A percentile compares a stretch with the other conserved stretches of the same genome.
phyloP scores from a whole-genome alignment of 2,888 invertebrate genomes.

The Eupeodes luniger region DNA sequence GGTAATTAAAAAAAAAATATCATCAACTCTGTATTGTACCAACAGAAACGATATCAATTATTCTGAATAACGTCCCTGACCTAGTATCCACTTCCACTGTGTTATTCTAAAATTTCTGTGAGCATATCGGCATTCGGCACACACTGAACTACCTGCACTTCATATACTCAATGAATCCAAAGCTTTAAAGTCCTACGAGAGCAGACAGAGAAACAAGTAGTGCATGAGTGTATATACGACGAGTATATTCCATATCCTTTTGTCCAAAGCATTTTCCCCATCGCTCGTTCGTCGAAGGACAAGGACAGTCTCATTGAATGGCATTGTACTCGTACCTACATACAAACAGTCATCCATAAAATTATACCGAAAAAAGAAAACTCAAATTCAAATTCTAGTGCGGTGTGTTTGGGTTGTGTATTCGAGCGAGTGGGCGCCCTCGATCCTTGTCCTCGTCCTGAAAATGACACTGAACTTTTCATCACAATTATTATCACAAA shows the following conservation, averaged over 20 bases:
- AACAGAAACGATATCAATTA: not conserved
- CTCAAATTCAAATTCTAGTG: constrained; percentile 18
- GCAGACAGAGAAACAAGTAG: constrained; percentile 9
- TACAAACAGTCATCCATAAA: constrained; percentile 39
- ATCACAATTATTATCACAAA: constrained; percentile 39
- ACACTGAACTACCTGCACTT: no score
- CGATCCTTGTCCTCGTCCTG: constrained; percentile 71
- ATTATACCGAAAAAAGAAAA: not conserved
- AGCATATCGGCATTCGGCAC: constrained; percentile 1
- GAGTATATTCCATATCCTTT: constrained; percentile 24
- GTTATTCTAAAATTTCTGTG: not conserved
- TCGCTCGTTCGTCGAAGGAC: constrained; percentile 52
- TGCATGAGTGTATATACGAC: not conserved
- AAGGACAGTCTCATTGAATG: constrained; percentile 63
- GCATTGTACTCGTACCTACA: constrained; percentile 64
- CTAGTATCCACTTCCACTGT: no score
- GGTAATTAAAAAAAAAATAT: no score
- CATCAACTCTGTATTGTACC: no score
- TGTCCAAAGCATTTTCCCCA: constrained; percentile 16
- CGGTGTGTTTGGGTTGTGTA: constrained; percentile 51
- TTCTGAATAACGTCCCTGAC: constrained; percentile 8
- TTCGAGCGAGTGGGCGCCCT: constrained; percentile 49
- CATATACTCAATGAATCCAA: constrained; percentile 46
- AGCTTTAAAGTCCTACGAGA: constrained; percentile 47
- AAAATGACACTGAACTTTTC: constrained; percentile 74